phyloP scores from a whole-genome alignment of 2,113 vertebrate genomes.

The Panthera uncia region DNA sequence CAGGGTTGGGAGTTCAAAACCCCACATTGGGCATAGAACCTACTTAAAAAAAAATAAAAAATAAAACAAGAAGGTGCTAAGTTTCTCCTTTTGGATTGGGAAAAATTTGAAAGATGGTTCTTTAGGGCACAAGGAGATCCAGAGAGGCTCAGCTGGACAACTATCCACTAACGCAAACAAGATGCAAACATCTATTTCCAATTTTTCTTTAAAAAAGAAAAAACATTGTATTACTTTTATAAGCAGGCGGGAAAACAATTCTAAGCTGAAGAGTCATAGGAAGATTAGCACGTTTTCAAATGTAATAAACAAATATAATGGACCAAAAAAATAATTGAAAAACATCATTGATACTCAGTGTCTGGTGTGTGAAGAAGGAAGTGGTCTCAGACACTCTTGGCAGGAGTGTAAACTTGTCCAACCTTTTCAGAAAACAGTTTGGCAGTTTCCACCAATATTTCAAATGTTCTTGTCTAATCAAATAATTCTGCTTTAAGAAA shows the following conservation, averaged over 20 bases:
- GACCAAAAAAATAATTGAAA: background rate
- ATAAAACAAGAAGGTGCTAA: background rate
- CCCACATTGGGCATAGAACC: background rate
- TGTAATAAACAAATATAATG: background rate
- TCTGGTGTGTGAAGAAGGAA: background rate
- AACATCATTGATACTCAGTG: background rate
- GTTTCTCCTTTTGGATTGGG: background rate
- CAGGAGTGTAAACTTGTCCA: background rate
- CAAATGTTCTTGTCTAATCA: background rate
- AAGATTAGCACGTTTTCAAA: slow-evolving; percentile 12
- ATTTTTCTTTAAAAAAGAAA: background rate
- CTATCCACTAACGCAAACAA: background rate
- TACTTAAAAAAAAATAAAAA: background rate
- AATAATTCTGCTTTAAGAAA: background rate
- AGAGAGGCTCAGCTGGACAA: no score
- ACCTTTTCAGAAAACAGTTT: background rate
- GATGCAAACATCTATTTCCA: background rate
- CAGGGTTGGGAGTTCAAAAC: background rate
- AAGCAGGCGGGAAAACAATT: background rate
- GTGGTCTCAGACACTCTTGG: background rate
- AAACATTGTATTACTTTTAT: background rate
- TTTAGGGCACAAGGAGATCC: background rate
- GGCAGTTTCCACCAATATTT: background rate
- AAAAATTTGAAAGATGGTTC: background rate
- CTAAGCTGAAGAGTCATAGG: background rate